Percentiles rank a stretch among this genome's conserved stretches.
These are phyloP conservation scores for Rhegmatorhina hoffmannsi DNA, from an alignment of 2,113 vertebrate genomes.

Conservation along the genomic window DNA sequence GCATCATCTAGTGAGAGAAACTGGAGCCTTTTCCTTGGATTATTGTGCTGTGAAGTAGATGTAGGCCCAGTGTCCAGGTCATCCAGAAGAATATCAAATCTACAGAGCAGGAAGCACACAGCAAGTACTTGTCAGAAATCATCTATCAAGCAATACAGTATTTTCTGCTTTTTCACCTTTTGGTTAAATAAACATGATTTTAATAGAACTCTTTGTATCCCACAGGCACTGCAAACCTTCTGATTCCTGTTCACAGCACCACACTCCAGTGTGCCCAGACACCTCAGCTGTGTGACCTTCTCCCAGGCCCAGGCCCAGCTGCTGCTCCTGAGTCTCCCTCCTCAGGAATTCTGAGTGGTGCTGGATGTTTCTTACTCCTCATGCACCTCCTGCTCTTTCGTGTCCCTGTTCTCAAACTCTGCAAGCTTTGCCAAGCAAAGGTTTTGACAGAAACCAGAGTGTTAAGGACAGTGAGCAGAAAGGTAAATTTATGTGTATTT, in stretches of 20 bases:
- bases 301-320: neutral
- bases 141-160: neutral
- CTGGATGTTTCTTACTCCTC: neutral
- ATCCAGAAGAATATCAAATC: slow-evolving; percentile 81
- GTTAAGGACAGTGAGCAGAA: neutral
- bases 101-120: slow-evolving; percentile 59
- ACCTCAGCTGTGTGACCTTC: neutral
- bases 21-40: slow-evolving; percentile 86
- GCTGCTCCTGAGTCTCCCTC: neutral
- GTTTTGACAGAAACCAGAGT: neutral
- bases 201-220: neutral
- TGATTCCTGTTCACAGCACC: neutral
- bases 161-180: neutral
- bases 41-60: slow-evolving; percentile 70
- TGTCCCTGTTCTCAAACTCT: neutral
- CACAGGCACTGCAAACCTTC: neutral
- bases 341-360: neutral
- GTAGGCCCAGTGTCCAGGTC: slow-evolving; percentile 77
- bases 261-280: neutral
- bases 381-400: neutral
- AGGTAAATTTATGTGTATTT: neutral
- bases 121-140: slow-evolving; percentile 34
- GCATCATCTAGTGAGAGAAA: slow-evolving; percentile 77
- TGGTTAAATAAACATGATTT: neutral
- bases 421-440: neutral